Conservation (phyloP, 2,888 invertebrate species). For the Pedicia rivosa region DNA sequence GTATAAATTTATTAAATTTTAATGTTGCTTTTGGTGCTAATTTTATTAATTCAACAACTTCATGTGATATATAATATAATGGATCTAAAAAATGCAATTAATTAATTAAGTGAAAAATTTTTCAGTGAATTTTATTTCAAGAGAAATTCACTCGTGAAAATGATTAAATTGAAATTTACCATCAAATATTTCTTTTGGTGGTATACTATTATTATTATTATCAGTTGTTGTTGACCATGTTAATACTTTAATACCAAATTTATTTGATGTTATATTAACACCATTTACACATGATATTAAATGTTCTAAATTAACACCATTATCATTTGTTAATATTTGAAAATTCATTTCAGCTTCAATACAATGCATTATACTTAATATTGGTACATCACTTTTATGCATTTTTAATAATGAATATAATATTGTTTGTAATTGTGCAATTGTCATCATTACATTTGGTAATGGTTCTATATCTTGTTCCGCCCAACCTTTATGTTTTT, state of each 20-base stretch:
- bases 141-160: no score
- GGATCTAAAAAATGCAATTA: constrained; percentile 18
- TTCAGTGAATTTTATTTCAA: not conserved
- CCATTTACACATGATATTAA: constrained; percentile 70
- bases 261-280: constrained; percentile 35
- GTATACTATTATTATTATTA: constrained; percentile 15
- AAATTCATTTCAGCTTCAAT: constrained; percentile 25
- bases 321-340: constrained; percentile 28
- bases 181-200: constrained; percentile 39
- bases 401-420: constrained; percentile 25
- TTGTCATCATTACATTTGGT: constrained; percentile 36
- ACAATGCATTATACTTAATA: constrained; percentile 28
- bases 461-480: constrained; percentile 53
- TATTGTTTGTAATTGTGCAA: constrained; percentile 25
- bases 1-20: constrained; percentile 74
- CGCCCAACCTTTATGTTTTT: constrained; percentile 55
- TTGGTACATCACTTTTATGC: constrained; percentile 28
- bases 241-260: constrained; percentile 30
- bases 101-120: not conserved
- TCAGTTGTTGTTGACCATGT: constrained; percentile 23
- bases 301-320: constrained; percentile 79
- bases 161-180: constrained; percentile 3
- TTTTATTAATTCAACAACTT: constrained; percentile 70
- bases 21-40: constrained; percentile 69
- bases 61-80: constrained; percentile 61